Evolutionary conservation across 2,888 invertebrate genomes (phyloP).

Genomic region (Drosophila paramelanica): DNA sequence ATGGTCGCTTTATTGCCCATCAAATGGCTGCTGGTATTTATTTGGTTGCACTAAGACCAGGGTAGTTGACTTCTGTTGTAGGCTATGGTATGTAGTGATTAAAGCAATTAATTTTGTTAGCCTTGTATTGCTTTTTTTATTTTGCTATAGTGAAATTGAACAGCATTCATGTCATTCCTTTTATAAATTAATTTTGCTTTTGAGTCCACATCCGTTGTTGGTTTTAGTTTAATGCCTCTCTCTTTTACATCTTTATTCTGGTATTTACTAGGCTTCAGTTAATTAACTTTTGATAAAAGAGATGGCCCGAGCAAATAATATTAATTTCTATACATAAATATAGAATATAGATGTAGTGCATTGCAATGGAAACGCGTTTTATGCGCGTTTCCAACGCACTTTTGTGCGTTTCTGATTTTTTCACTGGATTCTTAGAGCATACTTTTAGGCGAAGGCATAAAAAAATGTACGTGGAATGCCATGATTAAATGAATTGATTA

Average conservation of each 20-base stretch:
- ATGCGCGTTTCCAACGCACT: slow-evolving; percentile 8
- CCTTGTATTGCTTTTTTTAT: slow-evolving; percentile 1
- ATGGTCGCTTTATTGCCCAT: slow-evolving; percentile 23
- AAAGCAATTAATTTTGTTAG: slow-evolving; percentile 38
- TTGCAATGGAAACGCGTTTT: background rate
- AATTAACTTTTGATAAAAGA: background rate
- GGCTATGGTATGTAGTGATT: slow-evolving; percentile 30
- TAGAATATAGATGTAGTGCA: background rate
- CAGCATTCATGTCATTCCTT: slow-evolving; percentile 1
- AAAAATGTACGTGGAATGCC: background rate
- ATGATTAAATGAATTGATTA: background rate
- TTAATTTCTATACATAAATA: no score
- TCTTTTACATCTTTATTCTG: background rate
- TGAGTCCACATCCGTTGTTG: background rate
- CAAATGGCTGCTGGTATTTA: slow-evolving; percentile 1
- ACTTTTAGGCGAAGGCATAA: slow-evolving; percentile 15
- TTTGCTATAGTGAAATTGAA: background rate
- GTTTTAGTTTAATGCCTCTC: background rate
- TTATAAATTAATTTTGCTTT: background rate
- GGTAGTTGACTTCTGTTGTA: background rate
- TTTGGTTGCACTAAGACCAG: background rate
- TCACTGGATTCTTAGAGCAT: slow-evolving; percentile 3
- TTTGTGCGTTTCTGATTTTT: slow-evolving; percentile 3
- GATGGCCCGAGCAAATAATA: background rate
- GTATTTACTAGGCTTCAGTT: background rate